Base-by-base conservation (phyloP, 2,113 vertebrate species). In the Heterochromis multidens region DNA sequence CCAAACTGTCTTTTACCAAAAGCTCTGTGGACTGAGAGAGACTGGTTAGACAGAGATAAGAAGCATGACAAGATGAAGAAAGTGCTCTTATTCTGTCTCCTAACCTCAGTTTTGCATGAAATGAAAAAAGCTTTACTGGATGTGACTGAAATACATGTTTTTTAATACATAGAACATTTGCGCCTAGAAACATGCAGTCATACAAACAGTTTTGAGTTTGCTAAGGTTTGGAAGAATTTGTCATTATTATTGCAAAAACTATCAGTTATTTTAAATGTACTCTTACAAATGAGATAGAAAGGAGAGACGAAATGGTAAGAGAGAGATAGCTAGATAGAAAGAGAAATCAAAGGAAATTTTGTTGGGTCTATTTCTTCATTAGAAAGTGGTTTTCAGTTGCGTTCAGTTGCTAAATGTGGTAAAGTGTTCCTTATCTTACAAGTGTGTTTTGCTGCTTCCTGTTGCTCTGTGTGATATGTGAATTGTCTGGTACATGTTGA, bases 231-330 rank as follows among this genome's bases (percentile, higher is more conserved):
- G 23, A 27, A 16, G 0, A 10, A 27, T 70, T 70, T 70, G 14
- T 70, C 27, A 46, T 27, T 27, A 46, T 0, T 19, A 70, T 4
- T 67, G 37, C 3, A 0, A 43, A 67, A 25, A 43, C 1, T 1
- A 67, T 43, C 13, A 72, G 29, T 72, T 72, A 72, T 49, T 72
- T 72, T 72, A 25, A 72, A 72, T 72, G 3, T 2, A 54, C 6
- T 21, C 17, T 54, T 54, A 72, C 27, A 72, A 0, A 25, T 12
- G 16, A 49, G 12, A 10, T 10, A 67, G n/a, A 67, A 67, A 67
- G 5, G 7, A 67, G 35, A 25, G 63, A 17, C 25, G n/a, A 29
- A 46, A 19, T 0, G 1, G 40, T 46, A 23, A 46, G 40, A 0
- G 16, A 40, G 35, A 27, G 23, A 46, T 70, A 70, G 17, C 1